Conservation (phyloP, 2,888 invertebrate species). For the Oscheius sp. region DNA sequence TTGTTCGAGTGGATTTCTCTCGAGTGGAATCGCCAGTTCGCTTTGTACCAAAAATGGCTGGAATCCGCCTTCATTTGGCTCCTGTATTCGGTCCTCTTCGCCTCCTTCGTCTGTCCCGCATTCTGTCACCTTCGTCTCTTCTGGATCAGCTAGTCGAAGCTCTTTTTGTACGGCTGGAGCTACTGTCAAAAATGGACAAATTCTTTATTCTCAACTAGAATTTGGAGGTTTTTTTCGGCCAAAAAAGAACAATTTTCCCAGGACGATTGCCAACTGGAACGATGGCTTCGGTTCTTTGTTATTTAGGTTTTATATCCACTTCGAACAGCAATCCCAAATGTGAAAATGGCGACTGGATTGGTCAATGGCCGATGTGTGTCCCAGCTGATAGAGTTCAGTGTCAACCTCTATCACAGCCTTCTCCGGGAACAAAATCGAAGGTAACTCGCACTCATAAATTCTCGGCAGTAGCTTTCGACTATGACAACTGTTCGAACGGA, state of each 20-base stretch:
- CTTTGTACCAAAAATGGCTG: slow-evolving; percentile 49
- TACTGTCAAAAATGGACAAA: slow-evolving; percentile 15
- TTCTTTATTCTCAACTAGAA: slow-evolving; percentile 19
- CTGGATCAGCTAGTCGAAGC: not conserved
- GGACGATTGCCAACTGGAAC: slow-evolving; percentile 37
- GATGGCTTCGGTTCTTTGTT: slow-evolving; percentile 42
- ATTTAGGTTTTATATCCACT: slow-evolving; percentile 37
- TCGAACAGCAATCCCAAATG: slow-evolving; percentile 31
- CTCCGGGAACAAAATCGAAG: not conserved
- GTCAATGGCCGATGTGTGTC: slow-evolving; percentile 23
- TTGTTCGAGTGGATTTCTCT: slow-evolving; percentile 43
- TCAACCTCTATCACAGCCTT: slow-evolving; percentile 6
- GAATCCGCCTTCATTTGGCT: slow-evolving; percentile 33
- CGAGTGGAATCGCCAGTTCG: slow-evolving; percentile 33
- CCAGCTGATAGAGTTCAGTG: slow-evolving; percentile 2
- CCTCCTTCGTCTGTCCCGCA: not conserved
- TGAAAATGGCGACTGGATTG: slow-evolving; percentile 29
- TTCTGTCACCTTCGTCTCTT: not conserved
- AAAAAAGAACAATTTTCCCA: not conserved
- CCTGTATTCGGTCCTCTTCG: not conserved
- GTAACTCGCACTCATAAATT: not conserved
- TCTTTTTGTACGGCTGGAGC: not conserved
- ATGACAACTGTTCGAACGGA: not conserved
- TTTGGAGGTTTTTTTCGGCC: not conserved
- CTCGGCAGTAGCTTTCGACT: too few species aligned